Evolutionary conservation across 2,888 invertebrate genomes (phyloP).

Genomic region (Sarcophaga rosellei): DNA sequence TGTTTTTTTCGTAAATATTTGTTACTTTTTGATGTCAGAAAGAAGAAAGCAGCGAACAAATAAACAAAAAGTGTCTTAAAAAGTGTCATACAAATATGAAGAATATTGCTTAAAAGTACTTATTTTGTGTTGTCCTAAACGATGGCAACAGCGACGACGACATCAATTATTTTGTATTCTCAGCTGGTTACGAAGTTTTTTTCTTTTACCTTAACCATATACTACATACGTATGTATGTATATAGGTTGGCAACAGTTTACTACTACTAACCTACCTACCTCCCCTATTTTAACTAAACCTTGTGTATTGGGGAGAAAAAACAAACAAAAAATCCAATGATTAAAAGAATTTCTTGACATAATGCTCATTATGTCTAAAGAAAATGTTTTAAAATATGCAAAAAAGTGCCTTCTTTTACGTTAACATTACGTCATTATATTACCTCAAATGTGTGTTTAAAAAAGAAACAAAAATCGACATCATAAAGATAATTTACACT

Average conservation of each 20-base stretch:
- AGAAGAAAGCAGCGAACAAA: neutral
- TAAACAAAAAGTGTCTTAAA: neutral
- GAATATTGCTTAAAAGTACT: no score
- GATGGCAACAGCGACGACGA: slow-evolving; percentile 4
- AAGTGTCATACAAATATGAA: neutral
- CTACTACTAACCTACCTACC: slow-evolving; percentile 2
- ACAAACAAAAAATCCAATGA: no score
- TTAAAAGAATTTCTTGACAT: no score
- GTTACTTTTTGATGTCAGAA: neutral
- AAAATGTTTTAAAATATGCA: neutral
- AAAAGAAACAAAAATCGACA: slow-evolving; percentile 33
- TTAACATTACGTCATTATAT: slow-evolving; percentile 60
- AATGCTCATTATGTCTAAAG: neutral
- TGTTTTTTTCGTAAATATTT: slow-evolving; percentile 15
- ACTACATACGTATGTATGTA: neutral
- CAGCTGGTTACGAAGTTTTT: slow-evolving; percentile 58
- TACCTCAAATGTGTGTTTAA: slow-evolving; percentile 32
- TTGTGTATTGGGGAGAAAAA: no score
- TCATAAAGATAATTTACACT: slow-evolving; percentile 50
- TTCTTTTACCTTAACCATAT: neutral
- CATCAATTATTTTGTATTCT: slow-evolving; percentile 22
- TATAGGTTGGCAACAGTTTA: slow-evolving; percentile 58
- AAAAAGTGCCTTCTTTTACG: neutral
- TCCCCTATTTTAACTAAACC: neutral
- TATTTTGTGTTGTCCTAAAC: slow-evolving; percentile 58